Conservation (phyloP, 2,888 invertebrate genomes). For the Portevinia maculata region DNA sequence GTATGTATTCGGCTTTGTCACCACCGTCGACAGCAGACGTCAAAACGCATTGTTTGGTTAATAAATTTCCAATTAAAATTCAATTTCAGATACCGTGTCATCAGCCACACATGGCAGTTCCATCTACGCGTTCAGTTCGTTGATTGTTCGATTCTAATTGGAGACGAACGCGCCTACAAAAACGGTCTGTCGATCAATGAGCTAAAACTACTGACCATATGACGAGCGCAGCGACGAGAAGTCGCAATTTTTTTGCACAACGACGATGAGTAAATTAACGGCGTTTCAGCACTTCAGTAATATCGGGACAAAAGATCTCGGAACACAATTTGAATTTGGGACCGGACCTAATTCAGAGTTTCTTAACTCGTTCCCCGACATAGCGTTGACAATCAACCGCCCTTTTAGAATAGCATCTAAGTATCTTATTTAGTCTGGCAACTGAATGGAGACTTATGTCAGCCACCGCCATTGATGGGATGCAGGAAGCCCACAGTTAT, state of each 20-base stretch:
- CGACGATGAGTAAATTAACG: slow-evolving; percentile 52
- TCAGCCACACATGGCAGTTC: slow-evolving; percentile 23
- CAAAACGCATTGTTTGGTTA: slow-evolving; percentile 72
- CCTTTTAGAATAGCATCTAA: slow-evolving; percentile 52
- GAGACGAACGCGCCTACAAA: slow-evolving; percentile 33
- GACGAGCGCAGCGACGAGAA: background rate
- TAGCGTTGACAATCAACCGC: slow-evolving; percentile 32
- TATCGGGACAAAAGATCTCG: slow-evolving; percentile 51
- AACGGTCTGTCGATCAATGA: slow-evolving; percentile 69
- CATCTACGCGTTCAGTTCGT: slow-evolving; percentile 14
- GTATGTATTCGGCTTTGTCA: slow-evolving; percentile 16
- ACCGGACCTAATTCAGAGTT: slow-evolving; percentile 47
- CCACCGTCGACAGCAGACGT: slow-evolving; percentile 39
- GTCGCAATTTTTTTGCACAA: slow-evolving; percentile 24
- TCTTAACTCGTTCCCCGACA: slow-evolving; percentile 55
- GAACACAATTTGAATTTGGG: slow-evolving; percentile 47
- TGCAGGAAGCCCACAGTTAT: slow-evolving; percentile 69
- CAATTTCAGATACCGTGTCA: slow-evolving; percentile 69
- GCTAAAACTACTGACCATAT: slow-evolving; percentile 50
- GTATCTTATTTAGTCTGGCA: slow-evolving; percentile 44
- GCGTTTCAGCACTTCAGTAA: slow-evolving; percentile 49
- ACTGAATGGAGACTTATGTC: background rate
- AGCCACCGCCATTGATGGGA: slow-evolving; percentile 35
- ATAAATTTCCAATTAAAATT: slow-evolving; percentile 74
- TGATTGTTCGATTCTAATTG: slow-evolving; percentile 28